Percentiles rank a stretch among this genome's conserved stretches.
Evolutionary conservation across 64 coral and sea anemone species (phyloP).

Genomic region (Montipora sp.): DNA sequence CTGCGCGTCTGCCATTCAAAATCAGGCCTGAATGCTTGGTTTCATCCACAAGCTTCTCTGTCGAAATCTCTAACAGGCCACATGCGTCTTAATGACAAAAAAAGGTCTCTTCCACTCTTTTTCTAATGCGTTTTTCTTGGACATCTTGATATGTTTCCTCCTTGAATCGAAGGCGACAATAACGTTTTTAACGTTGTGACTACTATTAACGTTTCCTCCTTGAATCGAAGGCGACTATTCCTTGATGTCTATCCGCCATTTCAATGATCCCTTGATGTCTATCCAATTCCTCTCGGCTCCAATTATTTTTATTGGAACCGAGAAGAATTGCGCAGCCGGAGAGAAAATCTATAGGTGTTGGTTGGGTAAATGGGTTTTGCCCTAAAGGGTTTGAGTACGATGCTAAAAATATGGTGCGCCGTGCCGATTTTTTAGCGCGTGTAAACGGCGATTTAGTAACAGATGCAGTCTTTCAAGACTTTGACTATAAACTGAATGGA

Average conservation of each 20-base stretch:
- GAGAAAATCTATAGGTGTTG: neutral
- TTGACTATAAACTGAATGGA: too few species aligned
- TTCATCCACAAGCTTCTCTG: slow-evolving; percentile 3
- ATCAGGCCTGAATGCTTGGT: slow-evolving; percentile 17
- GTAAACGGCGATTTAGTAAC: slow-evolving; percentile 5
- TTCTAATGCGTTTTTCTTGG: neutral
- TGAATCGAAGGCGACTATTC: neutral
- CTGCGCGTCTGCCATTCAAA: slow-evolving; percentile 16
- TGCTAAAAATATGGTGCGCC: neutral
- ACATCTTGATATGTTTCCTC: neutral
- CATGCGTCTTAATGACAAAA: neutral
- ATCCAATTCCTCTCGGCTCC: neutral
- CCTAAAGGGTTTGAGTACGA: neutral
- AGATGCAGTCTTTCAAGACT: too few species aligned
- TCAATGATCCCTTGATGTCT: neutral
- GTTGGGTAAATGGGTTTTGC: slow-evolving; percentile 27
- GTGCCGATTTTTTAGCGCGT: slow-evolving; percentile 22
- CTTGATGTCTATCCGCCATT: slow-evolving; percentile 1
- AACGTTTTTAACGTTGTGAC: neutral
- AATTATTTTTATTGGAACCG: neutral
- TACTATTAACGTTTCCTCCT: neutral
- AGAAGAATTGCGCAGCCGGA: neutral
- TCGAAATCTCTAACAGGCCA: neutral
- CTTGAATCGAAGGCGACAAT: neutral
- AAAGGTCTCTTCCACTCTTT: neutral